phyloP scores from a whole-genome alignment of 2,113 vertebrate genomes.

The Python bivittatus region DNA sequence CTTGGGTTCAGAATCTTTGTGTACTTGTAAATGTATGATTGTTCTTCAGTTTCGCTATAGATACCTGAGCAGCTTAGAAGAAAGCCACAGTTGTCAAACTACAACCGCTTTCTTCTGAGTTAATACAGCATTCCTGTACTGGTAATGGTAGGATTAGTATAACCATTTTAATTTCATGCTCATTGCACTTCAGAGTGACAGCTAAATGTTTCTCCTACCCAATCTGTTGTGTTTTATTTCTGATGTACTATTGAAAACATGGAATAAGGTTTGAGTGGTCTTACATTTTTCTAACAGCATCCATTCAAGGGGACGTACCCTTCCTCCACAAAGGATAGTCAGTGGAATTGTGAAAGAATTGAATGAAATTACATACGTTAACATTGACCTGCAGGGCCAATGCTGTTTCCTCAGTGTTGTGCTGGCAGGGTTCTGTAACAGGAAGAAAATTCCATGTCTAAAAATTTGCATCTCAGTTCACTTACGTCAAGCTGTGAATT shows the following conservation, averaged over 20 bases:
- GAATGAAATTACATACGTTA: neutral
- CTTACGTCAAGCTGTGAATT: neutral
- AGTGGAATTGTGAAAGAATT: neutral
- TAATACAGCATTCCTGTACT: neutral
- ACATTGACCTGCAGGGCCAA: neutral
- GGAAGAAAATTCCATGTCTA: too few relatives aligned
- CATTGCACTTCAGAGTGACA: neutral
- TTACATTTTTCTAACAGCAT: neutral
- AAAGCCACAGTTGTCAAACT: neutral
- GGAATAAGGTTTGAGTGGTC: neutral
- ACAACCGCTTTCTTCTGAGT: neutral
- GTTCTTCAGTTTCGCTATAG: neutral
- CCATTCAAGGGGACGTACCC: neutral
- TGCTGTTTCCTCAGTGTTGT: neutral
- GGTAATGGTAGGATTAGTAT: neutral
- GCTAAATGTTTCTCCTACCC: neutral
- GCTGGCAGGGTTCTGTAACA: neutral
- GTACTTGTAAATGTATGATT: neutral
- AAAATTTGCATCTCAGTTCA: neutral
- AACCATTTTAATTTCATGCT: neutral
- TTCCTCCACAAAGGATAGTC: neutral
- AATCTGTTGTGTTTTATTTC: neutral
- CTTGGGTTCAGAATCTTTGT: neutral
- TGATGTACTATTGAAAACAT: neutral
- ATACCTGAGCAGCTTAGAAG: neutral